phyloP scores from a whole-genome alignment of 2,113 vertebrate species.

The Chinchilla lanigera region DNA sequence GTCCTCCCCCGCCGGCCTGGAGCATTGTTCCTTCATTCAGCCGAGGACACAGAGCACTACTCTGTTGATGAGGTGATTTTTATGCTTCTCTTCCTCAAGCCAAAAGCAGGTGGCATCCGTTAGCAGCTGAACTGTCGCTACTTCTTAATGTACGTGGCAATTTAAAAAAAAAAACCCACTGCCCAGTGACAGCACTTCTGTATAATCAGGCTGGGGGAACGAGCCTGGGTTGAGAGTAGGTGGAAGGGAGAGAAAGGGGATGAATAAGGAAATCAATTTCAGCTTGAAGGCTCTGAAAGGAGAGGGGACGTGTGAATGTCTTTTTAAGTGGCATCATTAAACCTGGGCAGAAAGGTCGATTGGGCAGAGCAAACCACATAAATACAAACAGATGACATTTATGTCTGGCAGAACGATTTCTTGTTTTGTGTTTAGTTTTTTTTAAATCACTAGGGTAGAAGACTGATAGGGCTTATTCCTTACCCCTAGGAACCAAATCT shows the following conservation, averaged over 20 bases:
- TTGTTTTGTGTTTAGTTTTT: constrained; percentile 46
- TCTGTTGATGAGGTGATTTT: constrained; percentile 73
- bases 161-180: constrained; percentile 27
- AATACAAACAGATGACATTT: constrained; percentile 82
- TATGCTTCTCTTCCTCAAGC: constrained; percentile 78
- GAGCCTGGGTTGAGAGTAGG: neutral
- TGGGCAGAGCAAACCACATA: constrained; percentile 78
- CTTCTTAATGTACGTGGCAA: constrained; percentile 71
- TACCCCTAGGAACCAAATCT: constrained; percentile 56
- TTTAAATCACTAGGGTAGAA: constrained; percentile 61
- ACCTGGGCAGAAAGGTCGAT: constrained; percentile 79
- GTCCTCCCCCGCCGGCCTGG: constrained; percentile 51
- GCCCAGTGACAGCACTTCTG: constrained; percentile 60
- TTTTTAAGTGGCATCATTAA: constrained; percentile 85
- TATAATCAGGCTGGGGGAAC: constrained; percentile 49
- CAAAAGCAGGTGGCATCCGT: constrained; percentile 76
- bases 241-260: neutral
- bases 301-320: constrained; percentile 73
- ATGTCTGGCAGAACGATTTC: constrained; percentile 74
- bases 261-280: constrained; percentile 80
- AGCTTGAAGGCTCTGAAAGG: constrained; percentile 76
- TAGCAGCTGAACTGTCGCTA: constrained; percentile 72
- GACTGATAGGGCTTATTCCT: constrained; percentile 48
- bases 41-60: constrained; percentile 56
- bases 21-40: constrained; percentile 76